phyloP scores from a whole-genome alignment of 2,113 vertebrate species.

The Sakesphorus luctuosus region DNA sequence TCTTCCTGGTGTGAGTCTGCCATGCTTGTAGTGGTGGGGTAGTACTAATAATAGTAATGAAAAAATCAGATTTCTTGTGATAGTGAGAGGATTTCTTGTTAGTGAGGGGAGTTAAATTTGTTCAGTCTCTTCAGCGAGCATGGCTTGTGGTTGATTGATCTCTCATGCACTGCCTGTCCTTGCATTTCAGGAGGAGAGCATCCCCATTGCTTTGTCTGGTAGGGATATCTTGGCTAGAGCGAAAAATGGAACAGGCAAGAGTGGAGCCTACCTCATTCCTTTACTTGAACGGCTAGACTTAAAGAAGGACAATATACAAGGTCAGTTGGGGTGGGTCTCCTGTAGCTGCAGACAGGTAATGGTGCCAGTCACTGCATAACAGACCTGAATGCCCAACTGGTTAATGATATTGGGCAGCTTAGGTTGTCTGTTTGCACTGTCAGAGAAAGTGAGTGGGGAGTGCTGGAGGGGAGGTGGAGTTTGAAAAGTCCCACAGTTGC shows the following conservation, averaged over 20 bases:
- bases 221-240: slow-evolving; percentile 99
- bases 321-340: slow-evolving; percentile 69
- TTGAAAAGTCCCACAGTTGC: neutral
- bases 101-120: neutral
- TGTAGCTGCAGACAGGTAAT: neutral
- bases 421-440: neutral
- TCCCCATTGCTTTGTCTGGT: slow-evolving; percentile 99
- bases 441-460: neutral
- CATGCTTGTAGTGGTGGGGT: neutral
- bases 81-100: neutral
- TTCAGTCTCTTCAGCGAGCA: neutral
- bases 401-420: accelerated
- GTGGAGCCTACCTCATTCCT: slow-evolving; percentile 99
- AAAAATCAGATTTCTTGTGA: accelerated
- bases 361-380: accelerated
- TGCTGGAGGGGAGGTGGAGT: neutral
- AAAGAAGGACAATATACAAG: slow-evolving; percentile 99
- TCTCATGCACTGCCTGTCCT: neutral
- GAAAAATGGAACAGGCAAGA: slow-evolving; percentile 99
- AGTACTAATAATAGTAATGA: neutral
- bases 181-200: slow-evolving; percentile 93
- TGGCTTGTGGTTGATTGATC: neutral
- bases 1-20: neutral
- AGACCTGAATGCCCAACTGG: neutral
- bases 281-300: slow-evolving; percentile 99